phyloP scores from a whole-genome alignment of 2,113 vertebrate species.

The zebrafish (Danio rerio) region DNA sequence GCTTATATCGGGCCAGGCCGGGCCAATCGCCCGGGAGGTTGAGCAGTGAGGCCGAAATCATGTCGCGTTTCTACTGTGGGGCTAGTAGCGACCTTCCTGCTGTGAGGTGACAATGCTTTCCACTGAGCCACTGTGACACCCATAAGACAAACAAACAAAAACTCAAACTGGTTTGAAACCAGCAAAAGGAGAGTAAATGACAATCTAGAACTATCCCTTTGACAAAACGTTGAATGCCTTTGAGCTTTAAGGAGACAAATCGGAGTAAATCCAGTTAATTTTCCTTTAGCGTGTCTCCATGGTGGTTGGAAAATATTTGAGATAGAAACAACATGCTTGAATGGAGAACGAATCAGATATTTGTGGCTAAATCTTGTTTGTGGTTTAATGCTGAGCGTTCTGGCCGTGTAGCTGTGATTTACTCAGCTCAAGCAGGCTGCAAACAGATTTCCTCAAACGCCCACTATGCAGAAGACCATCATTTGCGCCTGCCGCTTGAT shows the following conservation, averaged over 20 bases:
- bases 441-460: slow-evolving; percentile 9
- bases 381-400: not conserved
- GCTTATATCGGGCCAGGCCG: too few species aligned
- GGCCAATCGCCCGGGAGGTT: too few species aligned
- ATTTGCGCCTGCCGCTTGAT: not conserved
- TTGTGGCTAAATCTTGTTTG: not conserved
- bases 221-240: not conserved
- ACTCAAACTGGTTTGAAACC: too few species aligned
- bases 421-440: not conserved
- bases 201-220: not conserved
- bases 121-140: too few species aligned
- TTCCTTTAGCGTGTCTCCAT: not conserved
- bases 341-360: not conserved
- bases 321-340: not conserved
- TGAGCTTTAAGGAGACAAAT: not conserved
- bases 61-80: too few species aligned
- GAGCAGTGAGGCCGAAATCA: too few species aligned
- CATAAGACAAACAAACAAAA: too few species aligned
- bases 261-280: not conserved
- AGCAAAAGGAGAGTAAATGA: too few species aligned
- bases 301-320: not conserved
- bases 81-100: too few species aligned
- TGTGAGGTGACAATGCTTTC: too few species aligned
- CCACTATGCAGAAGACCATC: not conserved
- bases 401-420: slow-evolving; percentile 10